Base-by-base conservation (phyloP, 2,113 vertebrate genomes). In the Notechis scutatus region DNA sequence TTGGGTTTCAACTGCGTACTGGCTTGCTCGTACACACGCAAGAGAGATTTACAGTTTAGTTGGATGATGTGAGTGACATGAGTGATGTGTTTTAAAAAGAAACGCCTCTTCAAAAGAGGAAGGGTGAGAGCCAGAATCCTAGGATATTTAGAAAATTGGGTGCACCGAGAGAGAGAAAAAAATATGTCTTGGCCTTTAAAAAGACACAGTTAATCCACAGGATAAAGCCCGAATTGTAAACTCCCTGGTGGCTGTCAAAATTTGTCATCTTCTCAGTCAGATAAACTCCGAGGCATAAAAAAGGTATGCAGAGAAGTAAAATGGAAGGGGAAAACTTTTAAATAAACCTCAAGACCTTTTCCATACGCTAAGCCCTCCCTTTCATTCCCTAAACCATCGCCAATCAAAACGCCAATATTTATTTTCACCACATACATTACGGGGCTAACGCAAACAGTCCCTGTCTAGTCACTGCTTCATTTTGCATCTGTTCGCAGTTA, bases 11-110 rank as follows among this genome's bases (percentile, higher is more conserved):
- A 39, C n/a, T 20, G 69, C 5, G 0, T 20, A 81, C 29, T 34
- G 18, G 69, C 69, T 74, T 2, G 5, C 11, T 52, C 10, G 11
- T 6, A 34, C 5, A 6, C 5, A 5, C 4, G 1, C n/a, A 34
- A 74, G 64, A 18, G 64, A 18, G 14, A 12, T 0, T 12, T 34
- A 34, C 29, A 15, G 29, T 39, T 39, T 39, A 74, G 69, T 20
- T 74, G n/a, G n/a, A 7, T 1, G 14, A 74, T 5, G 5, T 0
- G n/a, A 74, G 5, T 8, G 64, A 29, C 6, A 14, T 0, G n/a
- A 74, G 5, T 8, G 64, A 29, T 6, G 14, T 15, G n/a, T 34
- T 34, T 34, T 21, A 39, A 81, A 57, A 81, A 39, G 69, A 81
- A 39, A 39, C 20, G 0, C 15, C 15, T 81, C 69, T 20, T 69